Percentiles rank a stretch among this genome's conserved stretches.
These are phyloP conservation scores for Sclerurus mexicanus DNA, from an alignment of 2,113 vertebrate genomes.

Conservation along the genomic window DNA sequence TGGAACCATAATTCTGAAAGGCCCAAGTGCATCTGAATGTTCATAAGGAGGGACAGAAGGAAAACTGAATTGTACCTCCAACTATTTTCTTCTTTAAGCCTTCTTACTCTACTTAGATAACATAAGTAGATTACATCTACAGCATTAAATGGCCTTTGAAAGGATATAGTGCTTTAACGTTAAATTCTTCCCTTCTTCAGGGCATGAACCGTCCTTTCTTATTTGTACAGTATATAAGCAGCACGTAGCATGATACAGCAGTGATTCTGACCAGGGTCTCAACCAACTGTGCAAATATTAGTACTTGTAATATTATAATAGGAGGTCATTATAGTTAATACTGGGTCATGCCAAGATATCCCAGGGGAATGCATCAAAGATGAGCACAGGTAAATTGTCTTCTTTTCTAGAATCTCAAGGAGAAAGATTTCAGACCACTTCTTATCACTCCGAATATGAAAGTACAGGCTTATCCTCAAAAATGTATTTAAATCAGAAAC, in stretches of 20 bases:
- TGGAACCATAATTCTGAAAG: neutral
- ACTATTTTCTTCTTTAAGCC: neutral
- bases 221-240: neutral
- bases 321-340: constrained; percentile 8
- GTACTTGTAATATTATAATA: constrained; percentile 39
- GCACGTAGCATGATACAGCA: neutral
- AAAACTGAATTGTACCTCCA: neutral
- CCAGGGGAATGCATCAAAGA: neutral
- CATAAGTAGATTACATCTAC: neutral
- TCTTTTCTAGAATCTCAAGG: neutral
- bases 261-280: neutral
- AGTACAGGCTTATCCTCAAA: neutral
- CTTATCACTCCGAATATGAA: neutral
- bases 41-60: neutral
- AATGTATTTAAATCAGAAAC: constrained; percentile 50
- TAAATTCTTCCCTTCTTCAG: neutral
- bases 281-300: constrained; percentile 52
- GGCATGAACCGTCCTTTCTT: neutral
- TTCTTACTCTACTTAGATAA: neutral
- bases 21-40: neutral
- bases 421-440: neutral
- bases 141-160: constrained; percentile 7
- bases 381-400: neutral
- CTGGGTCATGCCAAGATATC: neutral
- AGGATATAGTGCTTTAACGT: neutral